Conservation (phyloP, 1,140 invertebrate genomes). For the Cyphomyrmex costatus region DNA sequence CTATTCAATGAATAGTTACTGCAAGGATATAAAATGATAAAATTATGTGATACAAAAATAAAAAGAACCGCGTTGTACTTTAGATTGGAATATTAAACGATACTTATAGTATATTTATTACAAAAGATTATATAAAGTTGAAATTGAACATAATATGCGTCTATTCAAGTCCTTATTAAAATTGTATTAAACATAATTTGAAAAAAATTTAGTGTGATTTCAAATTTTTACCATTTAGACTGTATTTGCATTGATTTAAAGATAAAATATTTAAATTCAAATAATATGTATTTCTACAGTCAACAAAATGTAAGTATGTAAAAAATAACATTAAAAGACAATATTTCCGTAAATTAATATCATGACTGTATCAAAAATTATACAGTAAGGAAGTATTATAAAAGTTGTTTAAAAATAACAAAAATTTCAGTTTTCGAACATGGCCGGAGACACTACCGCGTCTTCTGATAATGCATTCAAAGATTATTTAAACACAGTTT, state of each 20-base stretch:
- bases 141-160: background rate
- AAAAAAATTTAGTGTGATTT: background rate
- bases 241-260: background rate
- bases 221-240: background rate
- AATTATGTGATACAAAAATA: constrained; percentile 21
- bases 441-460: too few species aligned
- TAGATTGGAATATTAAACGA: constrained; percentile 39
- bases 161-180: background rate
- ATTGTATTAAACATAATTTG: background rate
- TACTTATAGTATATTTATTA: background rate
- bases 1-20: constrained; percentile 43
- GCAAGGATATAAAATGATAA: constrained; percentile 42
- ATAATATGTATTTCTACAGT: background rate
- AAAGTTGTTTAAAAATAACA: background rate
- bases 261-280: background rate
- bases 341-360: background rate
- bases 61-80: constrained; percentile 18
- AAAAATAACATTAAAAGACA: constrained; percentile 9
- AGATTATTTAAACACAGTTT: background rate
- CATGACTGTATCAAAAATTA: background rate
- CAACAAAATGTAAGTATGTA: background rate
- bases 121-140: background rate
- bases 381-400: background rate
- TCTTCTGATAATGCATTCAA: background rate
- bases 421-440: too few species aligned